phyloP scores from a whole-genome alignment of 2,113 vertebrate species.

The Herpetotheres cachinnans region DNA sequence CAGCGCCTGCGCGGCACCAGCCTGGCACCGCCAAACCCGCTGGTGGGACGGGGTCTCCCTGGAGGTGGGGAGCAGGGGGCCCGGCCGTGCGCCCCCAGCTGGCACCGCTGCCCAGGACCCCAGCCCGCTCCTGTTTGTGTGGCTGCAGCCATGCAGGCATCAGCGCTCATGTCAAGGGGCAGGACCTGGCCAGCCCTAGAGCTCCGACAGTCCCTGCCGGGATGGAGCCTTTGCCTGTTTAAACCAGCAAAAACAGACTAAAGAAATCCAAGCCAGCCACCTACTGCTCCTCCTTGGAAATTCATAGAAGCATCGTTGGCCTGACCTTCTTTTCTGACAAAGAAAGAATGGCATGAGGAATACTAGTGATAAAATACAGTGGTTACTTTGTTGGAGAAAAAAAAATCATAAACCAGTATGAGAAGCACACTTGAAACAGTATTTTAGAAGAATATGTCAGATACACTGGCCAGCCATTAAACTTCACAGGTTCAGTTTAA shows the following conservation, averaged over 20 bases:
- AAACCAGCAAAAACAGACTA: background rate
- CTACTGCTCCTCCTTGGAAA: constrained; percentile 62
- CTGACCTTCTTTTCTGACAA: background rate
- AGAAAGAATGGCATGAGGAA: background rate
- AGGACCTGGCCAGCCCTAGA: background rate
- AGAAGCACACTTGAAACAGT: background rate
- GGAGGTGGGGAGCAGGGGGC: fast-evolving
- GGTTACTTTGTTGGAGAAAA: background rate
- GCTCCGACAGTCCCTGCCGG: background rate
- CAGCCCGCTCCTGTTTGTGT: background rate
- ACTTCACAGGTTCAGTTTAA: constrained; percentile 47
- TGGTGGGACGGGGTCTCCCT: fast-evolving
- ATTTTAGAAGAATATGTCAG: constrained; percentile 14
- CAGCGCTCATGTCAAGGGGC: background rate
- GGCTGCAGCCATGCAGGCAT: background rate
- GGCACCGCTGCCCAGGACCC: background rate
- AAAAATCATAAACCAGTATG: background rate
- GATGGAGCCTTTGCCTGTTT: background rate
- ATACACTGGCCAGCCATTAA: constrained; percentile 1
- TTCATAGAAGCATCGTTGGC: background rate
- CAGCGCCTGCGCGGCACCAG: fast-evolving
- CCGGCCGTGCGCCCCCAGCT: fast-evolving
- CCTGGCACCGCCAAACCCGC: fast-evolving
- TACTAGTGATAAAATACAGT: background rate
- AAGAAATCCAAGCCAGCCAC: constrained; percentile 69